These are phyloP conservation scores for Scaptomyza montana DNA, from an alignment of 1,140 invertebrate genomes.

Conservation along the genomic window DNA sequence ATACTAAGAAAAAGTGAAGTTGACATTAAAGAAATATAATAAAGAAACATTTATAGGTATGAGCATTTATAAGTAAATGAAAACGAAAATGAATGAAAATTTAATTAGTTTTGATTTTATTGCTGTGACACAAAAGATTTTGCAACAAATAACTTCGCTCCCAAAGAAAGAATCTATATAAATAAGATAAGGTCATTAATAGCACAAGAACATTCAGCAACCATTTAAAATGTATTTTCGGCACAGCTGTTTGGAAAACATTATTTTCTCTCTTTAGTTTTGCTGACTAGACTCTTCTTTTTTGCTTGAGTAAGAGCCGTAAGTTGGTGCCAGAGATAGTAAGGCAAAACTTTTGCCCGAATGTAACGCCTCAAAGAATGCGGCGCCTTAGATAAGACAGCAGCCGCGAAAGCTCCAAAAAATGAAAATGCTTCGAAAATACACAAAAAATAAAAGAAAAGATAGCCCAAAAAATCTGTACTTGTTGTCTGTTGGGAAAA, in stretches of 20 bases:
- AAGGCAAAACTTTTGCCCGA: slow-evolving; percentile 26
- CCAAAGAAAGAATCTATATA: too few species aligned
- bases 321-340: slow-evolving; percentile 5
- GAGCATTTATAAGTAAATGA: too few species aligned
- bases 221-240: too few species aligned
- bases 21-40: too few species aligned
- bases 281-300: background rate
- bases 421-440: slow-evolving; percentile 11
- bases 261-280: background rate
- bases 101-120: too few species aligned
- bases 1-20: too few species aligned
- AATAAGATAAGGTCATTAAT: background rate
- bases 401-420: slow-evolving; percentile 6
- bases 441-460: slow-evolving; percentile 1
- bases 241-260: slow-evolving; percentile 18
- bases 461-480: slow-evolving; percentile 4
- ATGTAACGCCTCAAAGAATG: slow-evolving; percentile 35
- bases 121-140: too few species aligned
- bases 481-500: slow-evolving; percentile 20
- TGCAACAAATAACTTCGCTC: too few species aligned
- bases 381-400: slow-evolving; percentile 35
- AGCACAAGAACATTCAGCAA: background rate
- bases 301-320: slow-evolving; percentile 11
- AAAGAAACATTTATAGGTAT: too few species aligned
- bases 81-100: too few species aligned